Evolutionary conservation across 2,797 vertebrate species (phyloP), one percentile per base, ranked within the genome.

Genomic region (Hylomyscus alleni): DNA sequence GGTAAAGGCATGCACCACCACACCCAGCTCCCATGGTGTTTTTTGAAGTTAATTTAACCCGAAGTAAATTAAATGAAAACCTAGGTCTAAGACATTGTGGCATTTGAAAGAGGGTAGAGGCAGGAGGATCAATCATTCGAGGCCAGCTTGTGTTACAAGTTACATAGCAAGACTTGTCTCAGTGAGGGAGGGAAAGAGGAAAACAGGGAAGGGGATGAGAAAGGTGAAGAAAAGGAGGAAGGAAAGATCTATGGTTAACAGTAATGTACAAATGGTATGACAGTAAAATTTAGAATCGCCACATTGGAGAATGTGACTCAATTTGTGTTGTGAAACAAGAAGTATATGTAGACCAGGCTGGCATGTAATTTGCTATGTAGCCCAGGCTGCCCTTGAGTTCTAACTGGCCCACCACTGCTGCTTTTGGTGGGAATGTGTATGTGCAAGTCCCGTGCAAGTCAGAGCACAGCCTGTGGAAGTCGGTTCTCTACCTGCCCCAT

Each of bases 1-100:
- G 13, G 6, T 19, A 29, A 82, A 60, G 56, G n/a, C 37, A 5
- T 11, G 7, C 17, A 34, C 58, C 10, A 31, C 40, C 82, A 34
- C 15, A 34, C 40, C 58, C 26, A 40, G 24, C 24, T 44, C 37
- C 37, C 37, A 44, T 1, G 1, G 26, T 24, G 29, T 34, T 50
- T 67, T 73, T 72, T 37, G 29, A 52, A 89, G 84, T 31, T 20
- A 93, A 89, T 50, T 75, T 44, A 86, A 73, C 2, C 60, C 80
- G 62, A 87, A 90, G 34, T 92, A 69, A 69, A 56, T 80, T 81
- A 81, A 88, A 94, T 83, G 54, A 78, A 96, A 95, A 92, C 78
- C 44, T 24, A 76, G 37, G 34, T 29, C 85, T 83, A 81, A 86
- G 8, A 24, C n/a, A 20, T 17, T 40, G 65, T 40, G 50, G 50